These are phyloP conservation scores for Athalia cordata DNA, from an alignment of 2,888 invertebrate species.

Conservation along the genomic window DNA sequence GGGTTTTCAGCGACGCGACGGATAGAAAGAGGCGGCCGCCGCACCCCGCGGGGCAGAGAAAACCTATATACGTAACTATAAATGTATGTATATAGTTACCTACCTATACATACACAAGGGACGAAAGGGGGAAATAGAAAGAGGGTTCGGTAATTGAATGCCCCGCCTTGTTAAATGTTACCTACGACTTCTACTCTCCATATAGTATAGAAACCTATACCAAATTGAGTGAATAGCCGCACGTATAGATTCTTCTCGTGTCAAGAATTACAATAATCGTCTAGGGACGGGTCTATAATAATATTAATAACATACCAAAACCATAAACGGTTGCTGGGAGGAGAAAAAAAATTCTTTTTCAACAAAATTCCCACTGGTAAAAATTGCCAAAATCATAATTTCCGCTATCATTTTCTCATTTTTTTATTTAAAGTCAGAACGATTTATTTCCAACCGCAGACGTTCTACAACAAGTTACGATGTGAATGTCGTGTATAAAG, in stretches of 20 bases:
- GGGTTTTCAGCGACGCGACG: slow-evolving; percentile 40
- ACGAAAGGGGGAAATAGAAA: slow-evolving; percentile 49
- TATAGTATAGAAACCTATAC: slow-evolving; percentile 50
- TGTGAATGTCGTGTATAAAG: background rate
- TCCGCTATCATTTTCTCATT: too few species aligned
- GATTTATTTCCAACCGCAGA: background rate
- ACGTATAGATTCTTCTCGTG: background rate
- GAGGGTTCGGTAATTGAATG: slow-evolving; percentile 68
- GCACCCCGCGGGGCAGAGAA: slow-evolving; percentile 35
- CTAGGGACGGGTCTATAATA: too few species aligned
- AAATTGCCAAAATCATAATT: too few species aligned
- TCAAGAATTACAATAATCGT: too few species aligned
- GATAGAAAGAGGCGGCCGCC: slow-evolving; percentile 49
- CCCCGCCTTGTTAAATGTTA: slow-evolving; percentile 67
- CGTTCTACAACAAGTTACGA: background rate
- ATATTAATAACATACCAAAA: too few species aligned
- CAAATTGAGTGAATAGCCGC: slow-evolving; percentile 64
- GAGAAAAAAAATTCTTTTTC: too few species aligned
- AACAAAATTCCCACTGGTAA: too few species aligned
- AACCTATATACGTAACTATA: background rate
- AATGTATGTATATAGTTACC: too few species aligned
- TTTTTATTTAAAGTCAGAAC: background rate
- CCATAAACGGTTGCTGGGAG: too few species aligned
- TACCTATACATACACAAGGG: background rate
- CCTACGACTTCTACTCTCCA: slow-evolving; percentile 65